Percentiles rank a stretch among this genome's conserved stretches.
Evolutionary conservation across 2,113 vertebrate genomes (phyloP).

Genomic region (Corythornis madagascariensis): DNA sequence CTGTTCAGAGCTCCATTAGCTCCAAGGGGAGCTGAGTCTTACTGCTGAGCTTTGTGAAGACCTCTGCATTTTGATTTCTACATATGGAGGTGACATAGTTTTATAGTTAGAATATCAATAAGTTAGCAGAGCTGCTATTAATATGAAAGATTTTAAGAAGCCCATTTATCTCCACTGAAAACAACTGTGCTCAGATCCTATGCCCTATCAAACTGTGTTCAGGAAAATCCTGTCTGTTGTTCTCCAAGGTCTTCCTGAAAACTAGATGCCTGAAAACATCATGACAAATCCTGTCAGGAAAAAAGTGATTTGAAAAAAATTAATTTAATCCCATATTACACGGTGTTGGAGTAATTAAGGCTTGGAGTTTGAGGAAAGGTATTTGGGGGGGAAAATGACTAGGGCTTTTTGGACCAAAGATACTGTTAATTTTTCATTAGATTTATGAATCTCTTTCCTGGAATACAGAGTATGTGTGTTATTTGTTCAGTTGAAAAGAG

Average conservation of each 20-base stretch:
- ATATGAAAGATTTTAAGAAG: neutral
- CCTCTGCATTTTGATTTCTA: neutral
- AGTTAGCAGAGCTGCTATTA: neutral
- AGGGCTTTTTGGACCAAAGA: neutral
- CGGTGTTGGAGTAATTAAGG: neutral
- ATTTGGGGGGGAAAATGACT: neutral
- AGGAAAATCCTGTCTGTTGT: neutral
- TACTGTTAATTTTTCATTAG: neutral
- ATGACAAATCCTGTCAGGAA: neutral
- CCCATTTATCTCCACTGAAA: neutral
- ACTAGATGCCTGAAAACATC: neutral
- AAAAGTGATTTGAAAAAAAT: neutral
- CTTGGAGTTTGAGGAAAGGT: neutral
- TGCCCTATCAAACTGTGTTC: neutral
- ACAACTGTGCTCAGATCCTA: neutral
- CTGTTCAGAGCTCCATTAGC: neutral
- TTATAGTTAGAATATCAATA: neutral
- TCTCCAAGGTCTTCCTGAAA: neutral
- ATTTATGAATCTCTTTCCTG: neutral
- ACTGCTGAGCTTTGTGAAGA: neutral
- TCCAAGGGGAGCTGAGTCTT: neutral
- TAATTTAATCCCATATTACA: neutral
- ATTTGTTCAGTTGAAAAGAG: neutral
- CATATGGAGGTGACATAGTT: neutral
- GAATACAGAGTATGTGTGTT: neutral